Conservation (phyloP, 1,140 invertebrate genomes). For the Trichoplusia ni region DNA sequence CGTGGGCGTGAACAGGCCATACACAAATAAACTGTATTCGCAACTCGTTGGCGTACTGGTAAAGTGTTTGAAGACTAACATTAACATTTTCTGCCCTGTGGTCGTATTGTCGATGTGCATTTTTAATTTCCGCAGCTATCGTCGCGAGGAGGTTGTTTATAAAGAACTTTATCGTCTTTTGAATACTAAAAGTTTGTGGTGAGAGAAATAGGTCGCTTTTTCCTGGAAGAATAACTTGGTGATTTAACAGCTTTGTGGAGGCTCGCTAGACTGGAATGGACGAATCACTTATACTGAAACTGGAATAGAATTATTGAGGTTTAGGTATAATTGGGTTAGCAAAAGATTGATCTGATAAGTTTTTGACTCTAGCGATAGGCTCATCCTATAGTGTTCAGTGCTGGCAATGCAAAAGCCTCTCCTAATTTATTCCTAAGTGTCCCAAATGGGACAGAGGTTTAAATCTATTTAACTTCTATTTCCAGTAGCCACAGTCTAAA, state of each 20-base stretch:
- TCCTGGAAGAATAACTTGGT: too few species aligned
- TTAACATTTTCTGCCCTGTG: constrained; percentile 16
- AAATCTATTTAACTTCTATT: too few species aligned
- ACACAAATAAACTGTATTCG: constrained; percentile 11
- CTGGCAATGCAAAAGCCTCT: too few species aligned
- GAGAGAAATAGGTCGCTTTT: not conserved
- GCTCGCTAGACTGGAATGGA: not conserved
- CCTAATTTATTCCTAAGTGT: too few species aligned
- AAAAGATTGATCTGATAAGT: too few species aligned
- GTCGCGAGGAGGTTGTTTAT: not conserved
- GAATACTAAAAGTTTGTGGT: not conserved
- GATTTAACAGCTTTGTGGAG: not conserved
- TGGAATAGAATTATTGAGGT: too few species aligned
- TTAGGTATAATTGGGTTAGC: too few species aligned
- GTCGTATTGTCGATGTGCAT: constrained; percentile 11
- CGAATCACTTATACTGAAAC: too few species aligned
- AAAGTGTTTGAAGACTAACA: constrained; percentile 5
- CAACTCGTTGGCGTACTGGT: not conserved
- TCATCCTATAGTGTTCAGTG: too few species aligned
- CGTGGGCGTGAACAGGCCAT: not conserved
- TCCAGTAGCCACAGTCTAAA: too few species aligned
- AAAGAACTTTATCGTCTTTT: constrained; percentile 4
- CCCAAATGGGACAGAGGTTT: too few species aligned
- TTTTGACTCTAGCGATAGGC: too few species aligned
- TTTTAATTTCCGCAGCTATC: constrained; percentile 18